Evolutionary conservation across 1,140 invertebrate species (phyloP).

Genomic region (Drosophila mayri): DNA sequence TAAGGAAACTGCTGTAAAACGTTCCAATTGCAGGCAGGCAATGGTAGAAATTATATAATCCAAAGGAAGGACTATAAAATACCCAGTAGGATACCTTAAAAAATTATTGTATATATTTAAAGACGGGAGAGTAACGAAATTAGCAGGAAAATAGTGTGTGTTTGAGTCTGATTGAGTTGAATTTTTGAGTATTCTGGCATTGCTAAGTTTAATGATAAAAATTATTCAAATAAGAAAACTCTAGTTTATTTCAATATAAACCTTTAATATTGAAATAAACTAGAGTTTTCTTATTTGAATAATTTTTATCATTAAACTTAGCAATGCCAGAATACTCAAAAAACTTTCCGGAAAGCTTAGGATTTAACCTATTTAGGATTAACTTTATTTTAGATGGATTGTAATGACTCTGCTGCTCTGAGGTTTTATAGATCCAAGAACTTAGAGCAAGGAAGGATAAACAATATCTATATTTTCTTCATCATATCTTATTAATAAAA

Average conservation of each 20-base stretch:
- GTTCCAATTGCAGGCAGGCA: slow-evolving; percentile 58
- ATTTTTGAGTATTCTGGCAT: background rate
- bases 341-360: background rate
- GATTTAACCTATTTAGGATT: too few relatives aligned
- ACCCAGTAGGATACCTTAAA: background rate
- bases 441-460: background rate
- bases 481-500: background rate
- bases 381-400: background rate
- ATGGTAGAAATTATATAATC: background rate
- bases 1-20: slow-evolving; percentile 72
- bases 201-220: too few relatives aligned
- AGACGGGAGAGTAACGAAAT: fast-evolving
- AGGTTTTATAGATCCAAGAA: background rate
- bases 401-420: too few relatives aligned
- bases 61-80: background rate
- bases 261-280: background rate
- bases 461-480: background rate
- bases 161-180: background rate
- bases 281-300: fast-evolving
- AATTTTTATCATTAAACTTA: background rate
- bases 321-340: background rate
- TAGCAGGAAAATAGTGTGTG: too few relatives aligned
- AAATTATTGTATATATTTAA: background rate
- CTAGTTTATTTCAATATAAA: background rate
- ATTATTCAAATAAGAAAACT: fast-evolving